phyloP scores from a whole-genome alignment of 2,888 invertebrate genomes.

The Euproctis similis region DNA sequence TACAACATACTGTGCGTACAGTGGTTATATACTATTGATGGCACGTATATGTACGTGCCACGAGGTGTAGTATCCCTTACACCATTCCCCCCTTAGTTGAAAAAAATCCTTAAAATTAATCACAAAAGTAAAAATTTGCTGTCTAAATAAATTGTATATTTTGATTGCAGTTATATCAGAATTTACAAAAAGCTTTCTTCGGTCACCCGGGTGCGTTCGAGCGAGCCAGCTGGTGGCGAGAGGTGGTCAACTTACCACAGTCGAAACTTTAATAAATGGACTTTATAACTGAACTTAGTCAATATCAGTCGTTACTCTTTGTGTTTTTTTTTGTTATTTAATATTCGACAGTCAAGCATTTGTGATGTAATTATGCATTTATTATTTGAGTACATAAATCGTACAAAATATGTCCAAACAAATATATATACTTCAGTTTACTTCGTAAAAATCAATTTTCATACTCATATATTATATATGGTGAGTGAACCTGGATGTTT shows the following conservation, averaged over 20 bases:
- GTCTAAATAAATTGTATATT: too few relatives aligned
- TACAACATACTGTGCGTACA: too few relatives aligned
- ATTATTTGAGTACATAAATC: slow-evolving; percentile 22
- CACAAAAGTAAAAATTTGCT: too few relatives aligned
- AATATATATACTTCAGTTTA: too few relatives aligned
- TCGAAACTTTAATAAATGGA: slow-evolving; percentile 49
- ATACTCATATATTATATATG: too few relatives aligned
- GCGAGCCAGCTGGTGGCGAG: slow-evolving; percentile 83
- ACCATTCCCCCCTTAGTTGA: too few relatives aligned
- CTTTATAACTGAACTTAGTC: not conserved
- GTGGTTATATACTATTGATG: too few relatives aligned
- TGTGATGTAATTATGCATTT: slow-evolving; percentile 14
- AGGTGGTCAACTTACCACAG: slow-evolving; percentile 37
- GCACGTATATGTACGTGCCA: too few relatives aligned
- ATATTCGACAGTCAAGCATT: not conserved
- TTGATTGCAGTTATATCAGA: slow-evolving; percentile 79
- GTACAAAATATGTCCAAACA: slow-evolving; percentile 13
- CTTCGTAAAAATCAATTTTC: too few relatives aligned
- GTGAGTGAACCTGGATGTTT: too few relatives aligned
- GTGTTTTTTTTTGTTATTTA: slow-evolving; percentile 1
- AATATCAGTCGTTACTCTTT: not conserved
- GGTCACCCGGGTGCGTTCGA: slow-evolving; percentile 81
- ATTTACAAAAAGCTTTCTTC: slow-evolving; percentile 82
- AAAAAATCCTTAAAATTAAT: too few relatives aligned
- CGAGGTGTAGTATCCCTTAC: too few relatives aligned